phyloP scores from a whole-genome alignment of 2,797 vertebrate genomes.

The Tragopan temminckii region DNA sequence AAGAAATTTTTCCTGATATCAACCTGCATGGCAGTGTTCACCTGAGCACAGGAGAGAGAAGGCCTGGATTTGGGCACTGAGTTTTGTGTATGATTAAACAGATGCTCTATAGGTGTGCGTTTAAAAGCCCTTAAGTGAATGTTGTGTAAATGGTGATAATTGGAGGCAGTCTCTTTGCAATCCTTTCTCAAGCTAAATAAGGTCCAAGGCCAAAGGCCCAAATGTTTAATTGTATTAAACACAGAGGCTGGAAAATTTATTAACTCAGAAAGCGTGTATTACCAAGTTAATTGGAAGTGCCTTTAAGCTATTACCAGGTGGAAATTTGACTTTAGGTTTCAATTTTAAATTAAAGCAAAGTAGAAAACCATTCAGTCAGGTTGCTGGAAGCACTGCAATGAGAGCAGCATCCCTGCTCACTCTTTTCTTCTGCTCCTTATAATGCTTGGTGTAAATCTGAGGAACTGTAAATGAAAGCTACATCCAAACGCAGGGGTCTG shows the following conservation, averaged over 20 bases:
- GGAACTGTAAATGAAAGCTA: background rate
- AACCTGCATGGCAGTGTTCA: background rate
- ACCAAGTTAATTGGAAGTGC: conserved; percentile 66
- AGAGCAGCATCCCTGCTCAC: background rate
- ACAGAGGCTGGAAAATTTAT: conserved; percentile 69
- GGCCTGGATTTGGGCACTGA: background rate
- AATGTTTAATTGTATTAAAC: conserved; percentile 72
- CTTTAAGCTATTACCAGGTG: conserved; percentile 70
- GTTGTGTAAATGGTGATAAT: conserved; percentile 68
- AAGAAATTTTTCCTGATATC: too few species aligned
- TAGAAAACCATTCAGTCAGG: conserved; percentile 32
- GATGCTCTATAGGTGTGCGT: background rate
- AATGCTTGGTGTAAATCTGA: background rate
- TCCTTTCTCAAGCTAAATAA: conserved; percentile 63
- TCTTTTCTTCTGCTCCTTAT: background rate
- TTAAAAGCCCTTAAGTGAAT: conserved; percentile 57
- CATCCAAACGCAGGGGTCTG: background rate
- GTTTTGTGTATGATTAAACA: conserved; percentile 28
- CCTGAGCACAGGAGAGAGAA: background rate
- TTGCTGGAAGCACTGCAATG: conserved; percentile 13
- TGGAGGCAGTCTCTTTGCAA: conserved; percentile 30
- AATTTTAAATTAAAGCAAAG: conserved; percentile 64
- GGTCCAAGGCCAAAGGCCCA: conserved; percentile 71
- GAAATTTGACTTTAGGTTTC: conserved; percentile 74
- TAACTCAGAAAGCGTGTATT: conserved; percentile 70